These are phyloP conservation scores for Esperia sulphurella DNA, from an alignment of 2,888 invertebrate genomes.

Conservation along the genomic window DNA sequence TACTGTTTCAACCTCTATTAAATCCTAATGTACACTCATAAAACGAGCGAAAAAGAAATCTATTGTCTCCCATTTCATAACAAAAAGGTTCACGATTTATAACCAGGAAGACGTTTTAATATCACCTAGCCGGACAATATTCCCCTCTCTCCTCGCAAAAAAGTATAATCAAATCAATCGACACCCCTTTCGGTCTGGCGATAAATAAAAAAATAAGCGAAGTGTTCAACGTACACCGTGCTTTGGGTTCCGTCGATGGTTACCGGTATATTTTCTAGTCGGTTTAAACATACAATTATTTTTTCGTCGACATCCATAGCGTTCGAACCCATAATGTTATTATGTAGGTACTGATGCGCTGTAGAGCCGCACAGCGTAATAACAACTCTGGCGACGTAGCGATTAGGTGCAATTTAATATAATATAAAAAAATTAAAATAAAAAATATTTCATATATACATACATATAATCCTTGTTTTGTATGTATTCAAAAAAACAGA, in stretches of 20 bases:
- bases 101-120: conserved; percentile 33
- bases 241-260: background rate
- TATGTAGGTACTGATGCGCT: no score
- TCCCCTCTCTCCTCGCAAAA: conserved; percentile 24
- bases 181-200: conserved; percentile 44
- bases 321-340: no score
- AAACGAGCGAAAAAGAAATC: conserved; percentile 23
- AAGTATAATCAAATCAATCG: conserved; percentile 46
- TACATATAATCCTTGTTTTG: no score
- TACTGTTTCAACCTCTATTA: background rate
- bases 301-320: no score
- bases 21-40: conserved; percentile 10
- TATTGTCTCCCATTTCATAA: conserved; percentile 28
- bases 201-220: conserved; percentile 47
- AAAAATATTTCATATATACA: no score
- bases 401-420: no score
- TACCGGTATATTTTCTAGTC: background rate
- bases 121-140: conserved; percentile 35
- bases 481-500: no score
- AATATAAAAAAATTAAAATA: no score
- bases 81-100: conserved; percentile 38
- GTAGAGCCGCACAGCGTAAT: no score
- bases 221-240: background rate
- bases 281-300: no score
- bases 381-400: no score